Base-by-base conservation (phyloP, 92 coral and sea anemone genomes). In the Porites divaricata region DNA sequence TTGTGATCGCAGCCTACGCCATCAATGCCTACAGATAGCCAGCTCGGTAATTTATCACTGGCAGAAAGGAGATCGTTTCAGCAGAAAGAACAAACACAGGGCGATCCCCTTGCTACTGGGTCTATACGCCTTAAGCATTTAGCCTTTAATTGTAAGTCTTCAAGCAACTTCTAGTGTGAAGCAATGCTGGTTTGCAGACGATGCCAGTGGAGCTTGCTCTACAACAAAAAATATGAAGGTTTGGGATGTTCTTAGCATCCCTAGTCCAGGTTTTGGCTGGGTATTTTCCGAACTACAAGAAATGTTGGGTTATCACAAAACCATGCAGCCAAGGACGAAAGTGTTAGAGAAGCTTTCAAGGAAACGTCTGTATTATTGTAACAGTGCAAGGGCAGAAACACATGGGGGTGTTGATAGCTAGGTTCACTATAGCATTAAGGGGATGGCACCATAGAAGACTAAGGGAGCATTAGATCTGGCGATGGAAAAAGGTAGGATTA, bases 81-180 rank as follows among this genome's bases (percentile, higher is more conserved):
- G 82, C 74, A 26, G 67, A 84, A 63, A 82, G 65, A 63, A 84
- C 81, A 17, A 84, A n/a, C 81, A 1, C 81, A 84, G 45, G 88
- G 88, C 17, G 88, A 75, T 63, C 81, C 88, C 9, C 70, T 84
- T 48, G 88, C 88, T 17, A 84, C n/a, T 84, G 88, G 67, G n/a
- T 15, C 23, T 84, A 26, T 84, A 84, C 20, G 83, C 88, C 17
- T 25, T 76, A 13, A 75, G 82, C 15, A 63, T 63, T 28, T 76
- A 58, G 24, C 88, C 83, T n/a, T 67, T 77, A 62, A 77, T 57
- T 35, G 25, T 56, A 4, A 77, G 70, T 57, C 81, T 77, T n/a
- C 81, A 77, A 25, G 75, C 52, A 12, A 35, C 41, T 20, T 79
- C 52, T 9, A 74, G 26, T 1, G 20, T 45, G 9, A 66, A 79